phyloP scores from a whole-genome alignment of 2,113 vertebrate species.

The Scomber japonicus region DNA sequence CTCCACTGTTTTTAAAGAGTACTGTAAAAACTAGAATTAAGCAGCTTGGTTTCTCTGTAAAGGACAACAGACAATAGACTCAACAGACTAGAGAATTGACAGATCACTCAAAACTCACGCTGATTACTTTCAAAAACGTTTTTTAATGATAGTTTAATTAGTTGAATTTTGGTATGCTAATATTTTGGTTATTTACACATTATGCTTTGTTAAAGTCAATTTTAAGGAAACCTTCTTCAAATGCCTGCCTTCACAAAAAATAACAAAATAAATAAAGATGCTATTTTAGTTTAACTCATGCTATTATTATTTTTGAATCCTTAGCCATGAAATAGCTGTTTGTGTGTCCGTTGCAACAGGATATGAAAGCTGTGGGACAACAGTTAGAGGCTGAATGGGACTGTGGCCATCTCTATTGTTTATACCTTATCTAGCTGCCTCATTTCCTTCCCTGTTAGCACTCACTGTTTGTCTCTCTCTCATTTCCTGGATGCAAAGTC shows the following conservation, averaged over 20 bases:
- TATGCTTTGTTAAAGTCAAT: neutral
- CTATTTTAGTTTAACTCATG: neutral
- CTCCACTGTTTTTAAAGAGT: neutral
- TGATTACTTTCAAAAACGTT: neutral
- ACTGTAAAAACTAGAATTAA: neutral
- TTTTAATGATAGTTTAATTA: neutral
- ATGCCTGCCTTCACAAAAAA: neutral
- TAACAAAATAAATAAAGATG: too few species aligned
- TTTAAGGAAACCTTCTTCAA: neutral
- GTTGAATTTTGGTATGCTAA: too few species aligned
- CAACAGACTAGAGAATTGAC: neutral
- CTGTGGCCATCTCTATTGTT: constrained; percentile 51
- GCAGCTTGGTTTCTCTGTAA: neutral
- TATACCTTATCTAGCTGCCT: constrained; percentile 67
- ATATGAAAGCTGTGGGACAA: constrained; percentile 59
- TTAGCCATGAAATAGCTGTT: neutral
- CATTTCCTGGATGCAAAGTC: constrained; percentile 74
- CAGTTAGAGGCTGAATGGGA: constrained; percentile 29
- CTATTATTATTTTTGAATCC: neutral
- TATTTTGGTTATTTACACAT: neutral
- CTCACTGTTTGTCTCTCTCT: constrained; percentile 56
- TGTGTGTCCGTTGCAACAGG: constrained; percentile 39
- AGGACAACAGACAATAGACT: neutral
- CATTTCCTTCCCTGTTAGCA: constrained; percentile 74
- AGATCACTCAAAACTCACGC: neutral